A percentile compares a stretch with the other conserved stretches of the same genome.
These are phyloP conservation scores for Lasius platythorax DNA, from an alignment of 2,888 invertebrate genomes.

Conservation along the genomic window DNA sequence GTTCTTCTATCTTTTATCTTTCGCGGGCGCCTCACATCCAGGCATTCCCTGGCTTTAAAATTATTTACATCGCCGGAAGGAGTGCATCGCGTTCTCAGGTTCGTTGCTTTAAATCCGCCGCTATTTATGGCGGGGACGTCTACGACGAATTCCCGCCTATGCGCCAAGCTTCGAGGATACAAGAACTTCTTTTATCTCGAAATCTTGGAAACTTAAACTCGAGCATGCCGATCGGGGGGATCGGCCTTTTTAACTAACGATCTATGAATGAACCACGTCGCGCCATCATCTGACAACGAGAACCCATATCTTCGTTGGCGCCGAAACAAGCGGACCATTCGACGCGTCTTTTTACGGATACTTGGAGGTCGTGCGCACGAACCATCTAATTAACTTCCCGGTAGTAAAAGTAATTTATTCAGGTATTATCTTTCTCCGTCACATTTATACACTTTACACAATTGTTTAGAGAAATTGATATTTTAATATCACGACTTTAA, in stretches of 20 bases:
- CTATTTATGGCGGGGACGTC: slow-evolving; percentile 71
- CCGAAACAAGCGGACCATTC: slow-evolving; percentile 33
- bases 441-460: not conserved
- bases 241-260: slow-evolving; percentile 63
- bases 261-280: slow-evolving; percentile 72
- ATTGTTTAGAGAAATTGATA: not conserved
- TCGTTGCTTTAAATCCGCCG: slow-evolving; percentile 66
- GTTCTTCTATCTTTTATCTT: slow-evolving; percentile 36
- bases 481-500: slow-evolving; percentile 5
- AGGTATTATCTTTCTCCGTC: not conserved
- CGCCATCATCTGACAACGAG: slow-evolving; percentile 50
- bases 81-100: slow-evolving; percentile 67
- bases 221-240: slow-evolving; percentile 67
- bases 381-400: slow-evolving; percentile 48
- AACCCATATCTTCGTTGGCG: slow-evolving; percentile 46
- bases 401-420: slow-evolving; percentile 28
- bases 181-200: slow-evolving; percentile 69
- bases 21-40: slow-evolving; percentile 11
- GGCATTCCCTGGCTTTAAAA: slow-evolving; percentile 5
- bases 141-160: slow-evolving; percentile 60
- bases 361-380: slow-evolving; percentile 47
- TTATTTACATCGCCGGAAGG: slow-evolving; percentile 59
- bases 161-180: slow-evolving; percentile 30
- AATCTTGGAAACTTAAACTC: slow-evolving; percentile 72
- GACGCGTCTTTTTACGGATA: slow-evolving; percentile 46